A percentile compares a stretch with the other conserved stretches of the same genome.
Conservation (phyloP, 2,797 vertebrate species). For the Liparis tanakae region DNA sequence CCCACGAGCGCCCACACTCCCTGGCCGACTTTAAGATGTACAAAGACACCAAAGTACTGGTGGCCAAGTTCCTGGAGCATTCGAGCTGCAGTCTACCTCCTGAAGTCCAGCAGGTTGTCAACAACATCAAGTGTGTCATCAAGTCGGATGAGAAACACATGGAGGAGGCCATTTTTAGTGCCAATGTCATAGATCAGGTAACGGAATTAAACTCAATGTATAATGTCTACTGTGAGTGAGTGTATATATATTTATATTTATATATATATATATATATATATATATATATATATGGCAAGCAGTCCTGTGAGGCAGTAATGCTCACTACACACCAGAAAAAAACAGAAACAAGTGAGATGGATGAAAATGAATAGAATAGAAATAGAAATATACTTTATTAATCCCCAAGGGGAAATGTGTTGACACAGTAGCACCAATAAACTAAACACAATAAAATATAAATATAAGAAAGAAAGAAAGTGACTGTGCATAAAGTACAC, state of each 20-base stretch:
- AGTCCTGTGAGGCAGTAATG: constrained; percentile 1
- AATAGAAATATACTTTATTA: too few relatives aligned
- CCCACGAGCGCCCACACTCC: constrained; percentile 87
- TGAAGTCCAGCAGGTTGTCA: constrained; percentile 93
- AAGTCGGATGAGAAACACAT: constrained; percentile 92
- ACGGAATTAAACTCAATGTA: constrained; percentile 9
- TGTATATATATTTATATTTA: too few relatives aligned
- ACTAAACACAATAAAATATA: too few relatives aligned
- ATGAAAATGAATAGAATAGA: too few relatives aligned
- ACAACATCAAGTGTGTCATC: constrained; percentile 90
- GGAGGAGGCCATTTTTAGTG: constrained; percentile 94
- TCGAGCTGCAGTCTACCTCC: constrained; percentile 90
- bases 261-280: too few relatives aligned
- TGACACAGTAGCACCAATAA: too few relatives aligned
- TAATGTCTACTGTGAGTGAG: background rate
- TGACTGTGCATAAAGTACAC: too few relatives aligned
- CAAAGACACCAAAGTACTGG: constrained; percentile 94
- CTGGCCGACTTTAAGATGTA: constrained; percentile 93
- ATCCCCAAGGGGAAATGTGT: too few relatives aligned
- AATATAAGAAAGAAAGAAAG: too few relatives aligned
- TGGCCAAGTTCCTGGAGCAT: constrained; percentile 96
- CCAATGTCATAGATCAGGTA: constrained; percentile 93
- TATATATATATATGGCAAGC: too few relatives aligned
- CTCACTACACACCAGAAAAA: constrained; percentile 1
- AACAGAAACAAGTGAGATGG: background rate